Percentiles rank a stretch among this genome's conserved stretches.
These are phyloP conservation scores for Zoanthus sansibaricus DNA, from an alignment of 92 coral and sea anemone genomes.

Conservation along the genomic window DNA sequence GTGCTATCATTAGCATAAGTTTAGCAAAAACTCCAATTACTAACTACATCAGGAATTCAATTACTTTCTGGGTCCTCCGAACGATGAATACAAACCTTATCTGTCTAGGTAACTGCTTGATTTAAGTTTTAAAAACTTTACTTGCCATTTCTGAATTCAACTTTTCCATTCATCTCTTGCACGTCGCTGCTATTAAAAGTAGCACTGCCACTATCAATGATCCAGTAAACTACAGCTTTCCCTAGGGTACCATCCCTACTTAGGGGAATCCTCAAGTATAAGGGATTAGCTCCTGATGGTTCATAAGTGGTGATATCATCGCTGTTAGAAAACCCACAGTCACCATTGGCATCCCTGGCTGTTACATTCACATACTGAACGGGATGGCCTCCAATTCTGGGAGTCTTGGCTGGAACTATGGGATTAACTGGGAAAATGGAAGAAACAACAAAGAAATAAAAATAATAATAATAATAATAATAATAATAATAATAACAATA, in stretches of 20 bases:
- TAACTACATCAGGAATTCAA: too few relatives aligned
- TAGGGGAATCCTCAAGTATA: conserved; percentile 60
- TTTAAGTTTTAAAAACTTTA: neutral
- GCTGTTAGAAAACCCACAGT: conserved; percentile 78
- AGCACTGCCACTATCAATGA: conserved; percentile 64
- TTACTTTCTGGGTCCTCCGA: too few relatives aligned
- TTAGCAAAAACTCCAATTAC: too few relatives aligned
- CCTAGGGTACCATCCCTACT: conserved; percentile 86
- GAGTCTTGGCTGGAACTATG: conserved; percentile 71
- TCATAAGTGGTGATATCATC: conserved; percentile 72
- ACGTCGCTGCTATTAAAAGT: conserved; percentile 70
- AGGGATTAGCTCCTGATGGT: conserved; percentile 70
- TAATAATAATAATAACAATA: too few relatives aligned
- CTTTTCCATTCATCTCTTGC: conserved; percentile 70
- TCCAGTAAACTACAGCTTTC: conserved; percentile 79
- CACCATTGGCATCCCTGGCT: conserved; percentile 89
- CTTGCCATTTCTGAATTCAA: conserved; percentile 83
- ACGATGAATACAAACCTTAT: too few relatives aligned
- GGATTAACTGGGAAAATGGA: conserved; percentile 57
- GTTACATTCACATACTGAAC: conserved; percentile 75
- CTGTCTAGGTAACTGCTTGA: too few relatives aligned
- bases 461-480: neutral
- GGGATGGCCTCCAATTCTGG: conserved; percentile 72
- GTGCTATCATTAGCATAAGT: too few relatives aligned
- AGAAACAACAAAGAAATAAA: neutral